phyloP scores from a whole-genome alignment of 2,113 vertebrate species.

The Chaetops frenatus region DNA sequence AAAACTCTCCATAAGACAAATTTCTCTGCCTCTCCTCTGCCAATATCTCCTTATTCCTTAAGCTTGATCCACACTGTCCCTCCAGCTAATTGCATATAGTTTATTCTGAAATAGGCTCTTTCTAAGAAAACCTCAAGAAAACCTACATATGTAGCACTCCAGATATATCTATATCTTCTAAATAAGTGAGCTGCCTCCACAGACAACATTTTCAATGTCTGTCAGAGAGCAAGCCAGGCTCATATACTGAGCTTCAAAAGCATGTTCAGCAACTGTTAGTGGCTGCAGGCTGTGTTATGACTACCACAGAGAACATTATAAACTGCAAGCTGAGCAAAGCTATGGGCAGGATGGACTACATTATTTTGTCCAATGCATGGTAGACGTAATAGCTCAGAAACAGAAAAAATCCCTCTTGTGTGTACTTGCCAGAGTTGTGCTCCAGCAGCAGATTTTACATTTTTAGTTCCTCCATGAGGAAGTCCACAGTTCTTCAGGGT shows the following conservation, averaged over 20 bases:
- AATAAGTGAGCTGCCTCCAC: neutral
- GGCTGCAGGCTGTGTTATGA: slow-evolving; percentile 1
- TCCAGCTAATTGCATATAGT: neutral
- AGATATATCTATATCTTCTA: neutral
- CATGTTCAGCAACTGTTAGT: neutral
- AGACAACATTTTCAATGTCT: neutral
- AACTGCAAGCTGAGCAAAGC: neutral
- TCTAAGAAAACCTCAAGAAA: neutral
- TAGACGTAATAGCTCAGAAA: neutral
- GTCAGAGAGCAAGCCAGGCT: neutral
- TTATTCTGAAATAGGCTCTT: neutral
- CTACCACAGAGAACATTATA: neutral
- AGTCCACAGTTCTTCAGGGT: neutral
- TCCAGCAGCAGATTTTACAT: neutral
- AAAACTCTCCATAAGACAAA: neutral
- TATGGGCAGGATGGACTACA: neutral
- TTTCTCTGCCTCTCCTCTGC: neutral
- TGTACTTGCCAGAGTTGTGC: neutral
- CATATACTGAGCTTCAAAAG: neutral
- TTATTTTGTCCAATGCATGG: neutral
- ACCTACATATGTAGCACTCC: neutral
- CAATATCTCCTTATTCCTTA: neutral
- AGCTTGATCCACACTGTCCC: neutral
- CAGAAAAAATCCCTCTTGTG: neutral
- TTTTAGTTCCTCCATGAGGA: neutral